phyloP scores from a whole-genome alignment of 2,888 invertebrate genomes.

The Hylaea fasciaria region DNA sequence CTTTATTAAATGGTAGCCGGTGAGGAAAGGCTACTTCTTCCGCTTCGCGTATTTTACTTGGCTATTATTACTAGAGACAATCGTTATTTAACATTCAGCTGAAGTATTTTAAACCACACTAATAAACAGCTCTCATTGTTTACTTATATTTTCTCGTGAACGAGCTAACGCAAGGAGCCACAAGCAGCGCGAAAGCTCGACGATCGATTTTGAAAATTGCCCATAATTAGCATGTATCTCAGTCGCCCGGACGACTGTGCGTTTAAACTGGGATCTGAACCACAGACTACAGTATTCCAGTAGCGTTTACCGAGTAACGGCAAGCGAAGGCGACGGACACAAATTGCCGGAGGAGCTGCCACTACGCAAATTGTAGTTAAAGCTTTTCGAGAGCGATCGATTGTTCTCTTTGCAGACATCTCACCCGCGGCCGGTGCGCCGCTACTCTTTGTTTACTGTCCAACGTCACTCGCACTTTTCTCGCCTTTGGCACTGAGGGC shows the following conservation, averaged over 20 bases:
- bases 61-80: conserved; percentile 5
- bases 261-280: conserved; percentile 78
- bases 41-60: conserved; percentile 36
- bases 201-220: conserved; percentile 84
- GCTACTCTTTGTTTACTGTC: conserved; percentile 36
- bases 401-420: conserved; percentile 61
- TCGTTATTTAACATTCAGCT: too few relatives aligned
- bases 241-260: conserved; percentile 75
- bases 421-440: conserved; percentile 27
- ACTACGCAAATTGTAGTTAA: conserved; percentile 77
- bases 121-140: conserved; percentile 38
- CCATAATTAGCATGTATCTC: conserved; percentile 83
- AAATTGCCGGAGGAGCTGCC: conserved; percentile 80
- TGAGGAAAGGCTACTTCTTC: conserved; percentile 33
- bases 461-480: conserved; percentile 36
- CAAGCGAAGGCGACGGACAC: conserved; percentile 78
- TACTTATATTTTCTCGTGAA: conserved; percentile 62
- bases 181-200: conserved; percentile 76
- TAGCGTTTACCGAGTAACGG: conserved; percentile 83
- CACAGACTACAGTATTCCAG: conserved; percentile 81
- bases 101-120: not conserved
- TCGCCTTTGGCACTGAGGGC: conserved; percentile 28
- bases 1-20: conserved; percentile 81
- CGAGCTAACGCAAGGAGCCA: conserved; percentile 77
- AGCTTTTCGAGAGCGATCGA: conserved; percentile 60